Evolutionary conservation across 2,113 vertebrate species (phyloP), one percentile per base, ranked within the genome.

Genomic region (Pluvialis apricaria): DNA sequence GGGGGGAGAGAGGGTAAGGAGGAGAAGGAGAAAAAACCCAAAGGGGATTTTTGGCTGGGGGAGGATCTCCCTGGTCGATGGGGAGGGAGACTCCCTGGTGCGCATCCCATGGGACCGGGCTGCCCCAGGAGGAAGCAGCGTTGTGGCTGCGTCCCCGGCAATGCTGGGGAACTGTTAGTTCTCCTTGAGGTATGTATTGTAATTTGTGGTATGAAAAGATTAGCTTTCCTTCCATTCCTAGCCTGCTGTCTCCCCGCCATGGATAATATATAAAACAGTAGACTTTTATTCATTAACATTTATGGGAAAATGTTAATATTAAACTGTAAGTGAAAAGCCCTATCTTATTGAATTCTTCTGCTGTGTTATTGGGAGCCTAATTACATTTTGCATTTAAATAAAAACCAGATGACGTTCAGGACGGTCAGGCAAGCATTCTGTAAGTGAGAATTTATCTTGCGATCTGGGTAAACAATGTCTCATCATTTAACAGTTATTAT

Each of bases 381-480:
- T 98, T 98, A 97, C 96, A 86, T 98, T 98, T 98, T 98, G 96
- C 97, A 92, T 98, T 96, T 95, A 97, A 98, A 98, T 98, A 98
- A 97, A 98, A 98, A 98, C 95, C 98, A 98, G 98, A 98, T 98
- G 98, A 98, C 88, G 96, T 95, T 96, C 86, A 75, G 97, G 96
- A 97, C 97, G 5, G 69, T 90, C 92, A 58, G 93, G 97, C 94
- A 90, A 92, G 94, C 86, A 71, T 97, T 97, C 97, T 96, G 95
- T 96, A 94, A 97, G 97, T 96, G 94, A 98, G 97, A 95, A 85
- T 97, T 97, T 97, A 96, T 98, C 97, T 98, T 96, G 38, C 62
- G 26, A 97, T 98, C 97, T 97, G 96, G 92, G 91, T 98, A 97
- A 97, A 96, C 95, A 97, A 91, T 96, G 95, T 98, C 97, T 98